A percentile compares a stretch with the other conserved stretches of the same genome.
These are phyloP conservation scores for Noctilio leporinus DNA, from an alignment of 2,113 vertebrate species.

Conservation along the genomic window DNA sequence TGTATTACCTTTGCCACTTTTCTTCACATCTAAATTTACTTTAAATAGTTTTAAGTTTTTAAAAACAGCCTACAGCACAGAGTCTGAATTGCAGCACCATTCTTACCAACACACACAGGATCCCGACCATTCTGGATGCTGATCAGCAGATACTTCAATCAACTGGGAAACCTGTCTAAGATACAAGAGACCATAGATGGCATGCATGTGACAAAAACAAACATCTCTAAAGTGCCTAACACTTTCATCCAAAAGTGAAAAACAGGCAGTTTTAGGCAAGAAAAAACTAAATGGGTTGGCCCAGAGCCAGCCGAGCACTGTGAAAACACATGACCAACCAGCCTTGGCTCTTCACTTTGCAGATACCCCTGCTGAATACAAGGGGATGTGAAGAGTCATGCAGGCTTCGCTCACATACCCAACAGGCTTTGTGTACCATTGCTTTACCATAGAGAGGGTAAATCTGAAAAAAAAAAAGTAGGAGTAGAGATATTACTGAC, in stretches of 20 bases:
- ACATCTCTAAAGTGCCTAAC: constrained; percentile 38
- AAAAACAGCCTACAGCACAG: background rate
- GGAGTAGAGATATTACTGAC: background rate
- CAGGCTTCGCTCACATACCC: background rate
- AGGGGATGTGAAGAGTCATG: background rate
- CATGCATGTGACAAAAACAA: background rate
- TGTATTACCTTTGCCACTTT: background rate
- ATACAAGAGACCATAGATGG: constrained; percentile 52
- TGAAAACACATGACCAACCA: constrained; percentile 49
- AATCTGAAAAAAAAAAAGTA: background rate
- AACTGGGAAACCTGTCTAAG: background rate
- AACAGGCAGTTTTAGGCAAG: constrained; percentile 63
- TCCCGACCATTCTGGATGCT: fast-evolving
- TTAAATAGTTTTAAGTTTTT: background rate
- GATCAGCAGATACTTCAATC: background rate
- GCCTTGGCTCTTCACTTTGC: constrained; percentile 8
- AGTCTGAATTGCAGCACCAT: fast-evolving
- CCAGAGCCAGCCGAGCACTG: constrained; percentile 6
- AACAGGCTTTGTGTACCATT: background rate
- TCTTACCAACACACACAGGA: background rate
- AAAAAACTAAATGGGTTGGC: constrained; percentile 41
- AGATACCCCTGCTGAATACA: background rate
- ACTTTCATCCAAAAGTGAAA: constrained; percentile 55
- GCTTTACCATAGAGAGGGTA: background rate
- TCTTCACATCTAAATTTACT: background rate